Evolutionary conservation across 2,113 vertebrate genomes (phyloP).

Genomic region (Pteronura brasiliensis): DNA sequence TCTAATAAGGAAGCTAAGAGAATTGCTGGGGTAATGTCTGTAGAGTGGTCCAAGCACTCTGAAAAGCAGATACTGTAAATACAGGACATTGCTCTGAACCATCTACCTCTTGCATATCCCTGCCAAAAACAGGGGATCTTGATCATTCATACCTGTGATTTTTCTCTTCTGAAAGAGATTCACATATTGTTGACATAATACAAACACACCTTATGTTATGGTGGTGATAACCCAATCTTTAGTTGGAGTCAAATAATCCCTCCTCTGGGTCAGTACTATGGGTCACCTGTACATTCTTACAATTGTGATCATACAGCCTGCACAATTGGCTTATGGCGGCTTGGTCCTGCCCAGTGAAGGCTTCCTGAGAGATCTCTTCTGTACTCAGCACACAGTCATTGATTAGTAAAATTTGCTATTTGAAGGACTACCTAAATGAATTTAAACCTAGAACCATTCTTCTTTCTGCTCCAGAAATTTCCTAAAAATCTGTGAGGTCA

Average conservation of each 20-base stretch:
- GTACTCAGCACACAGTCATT: neutral
- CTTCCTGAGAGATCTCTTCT: neutral
- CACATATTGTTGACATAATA: neutral
- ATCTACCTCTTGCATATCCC: neutral
- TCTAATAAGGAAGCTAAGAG: slow-evolving; percentile 54
- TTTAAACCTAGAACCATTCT: neutral
- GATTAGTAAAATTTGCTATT: neutral
- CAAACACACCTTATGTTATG: neutral
- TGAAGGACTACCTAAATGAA: neutral
- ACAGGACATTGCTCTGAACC: neutral
- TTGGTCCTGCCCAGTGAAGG: neutral
- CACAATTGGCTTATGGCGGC: neutral
- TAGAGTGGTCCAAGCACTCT: neutral
- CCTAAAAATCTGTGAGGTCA: neutral
- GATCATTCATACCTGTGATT: neutral
- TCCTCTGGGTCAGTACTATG: neutral
- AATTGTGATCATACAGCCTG: neutral
- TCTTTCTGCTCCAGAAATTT: slow-evolving; percentile 8
- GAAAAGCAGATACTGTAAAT: slow-evolving; percentile 23
- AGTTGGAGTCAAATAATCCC: neutral
- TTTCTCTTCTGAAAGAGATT: neutral
- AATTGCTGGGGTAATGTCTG: slow-evolving; percentile 30
- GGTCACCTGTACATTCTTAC: neutral
- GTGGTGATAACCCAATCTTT: neutral
- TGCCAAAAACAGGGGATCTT: slow-evolving; percentile 13